phyloP scores from a whole-genome alignment of 1,140 invertebrate species.

The Zophobas atratus region DNA sequence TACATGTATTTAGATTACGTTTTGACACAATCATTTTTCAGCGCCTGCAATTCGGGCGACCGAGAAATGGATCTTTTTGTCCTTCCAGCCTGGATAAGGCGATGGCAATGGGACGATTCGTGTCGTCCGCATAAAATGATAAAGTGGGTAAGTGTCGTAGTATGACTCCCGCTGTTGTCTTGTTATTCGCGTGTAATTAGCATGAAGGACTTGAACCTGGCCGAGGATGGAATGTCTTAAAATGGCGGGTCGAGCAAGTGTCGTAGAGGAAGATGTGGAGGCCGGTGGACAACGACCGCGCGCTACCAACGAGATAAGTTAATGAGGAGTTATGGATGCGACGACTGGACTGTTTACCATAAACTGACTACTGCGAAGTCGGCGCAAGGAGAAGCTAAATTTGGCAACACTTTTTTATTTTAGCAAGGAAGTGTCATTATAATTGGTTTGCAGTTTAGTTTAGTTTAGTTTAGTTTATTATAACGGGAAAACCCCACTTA shows the following conservation, averaged over 20 bases:
- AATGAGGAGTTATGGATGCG: constrained; percentile 33
- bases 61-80: too few relatives aligned
- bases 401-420: background rate
- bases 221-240: constrained; percentile 19
- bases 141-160: background rate
- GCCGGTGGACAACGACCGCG: constrained; percentile 33
- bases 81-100: too few relatives aligned
- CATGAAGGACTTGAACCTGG: constrained; percentile 3
- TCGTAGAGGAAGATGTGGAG: constrained; percentile 18
- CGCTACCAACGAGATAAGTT: constrained; percentile 36
- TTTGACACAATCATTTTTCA: background rate
- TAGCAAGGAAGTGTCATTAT: too few relatives aligned
- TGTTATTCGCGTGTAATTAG: constrained; percentile 31
- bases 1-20: constrained; percentile 21
- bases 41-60: too few relatives aligned
- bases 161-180: background rate
- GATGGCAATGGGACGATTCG: too few relatives aligned
- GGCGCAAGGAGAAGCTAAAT: background rate
- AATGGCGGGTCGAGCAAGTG: constrained; percentile 1
- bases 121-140: background rate
- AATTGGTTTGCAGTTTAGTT: too few relatives aligned
- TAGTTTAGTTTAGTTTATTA: too few relatives aligned
- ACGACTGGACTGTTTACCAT: constrained; percentile 19
- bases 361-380: background rate
- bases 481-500: too few relatives aligned